phyloP scores from a whole-genome alignment of 2,888 invertebrate species.

The Eurois occulta region DNA sequence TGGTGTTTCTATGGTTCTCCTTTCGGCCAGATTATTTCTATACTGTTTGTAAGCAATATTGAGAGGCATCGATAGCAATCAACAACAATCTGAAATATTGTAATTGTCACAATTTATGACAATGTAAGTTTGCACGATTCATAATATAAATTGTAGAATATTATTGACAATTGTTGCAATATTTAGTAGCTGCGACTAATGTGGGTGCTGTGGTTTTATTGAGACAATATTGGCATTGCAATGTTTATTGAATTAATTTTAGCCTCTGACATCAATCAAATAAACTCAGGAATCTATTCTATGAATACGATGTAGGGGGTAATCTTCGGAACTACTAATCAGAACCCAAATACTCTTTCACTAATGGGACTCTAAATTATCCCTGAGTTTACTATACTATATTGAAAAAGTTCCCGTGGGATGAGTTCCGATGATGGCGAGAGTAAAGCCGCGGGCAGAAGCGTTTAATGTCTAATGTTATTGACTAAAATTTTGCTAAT shows the following conservation, averaged over 20 bases:
- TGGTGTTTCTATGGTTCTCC: background rate
- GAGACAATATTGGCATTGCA: conserved; percentile 16
- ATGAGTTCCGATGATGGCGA: too few relatives aligned
- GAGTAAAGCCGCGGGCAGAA: too few relatives aligned
- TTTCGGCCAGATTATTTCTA: background rate
- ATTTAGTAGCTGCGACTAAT: conserved; percentile 47
- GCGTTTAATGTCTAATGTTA: too few relatives aligned
- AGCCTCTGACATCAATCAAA: conserved; percentile 17
- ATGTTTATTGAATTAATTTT: conserved; percentile 30
- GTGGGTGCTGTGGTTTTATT: conserved; percentile 21
- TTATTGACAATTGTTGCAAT: conserved; percentile 29
- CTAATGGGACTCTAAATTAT: too few relatives aligned
- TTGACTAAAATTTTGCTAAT: too few relatives aligned
- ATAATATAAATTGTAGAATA: conserved; percentile 33
- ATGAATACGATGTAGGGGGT: too few relatives aligned
- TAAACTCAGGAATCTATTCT: conserved; percentile 5
- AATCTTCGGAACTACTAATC: too few relatives aligned
- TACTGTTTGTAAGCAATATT: background rate
- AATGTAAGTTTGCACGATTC: conserved; percentile 22
- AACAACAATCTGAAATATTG: background rate
- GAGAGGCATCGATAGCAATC: background rate
- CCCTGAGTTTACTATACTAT: too few relatives aligned
- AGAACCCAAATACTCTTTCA: too few relatives aligned
- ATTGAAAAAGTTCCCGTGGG: too few relatives aligned
- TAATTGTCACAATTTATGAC: background rate